phyloP scores from a whole-genome alignment of 2,113 vertebrate species.

The Accipiter virgatus region DNA sequence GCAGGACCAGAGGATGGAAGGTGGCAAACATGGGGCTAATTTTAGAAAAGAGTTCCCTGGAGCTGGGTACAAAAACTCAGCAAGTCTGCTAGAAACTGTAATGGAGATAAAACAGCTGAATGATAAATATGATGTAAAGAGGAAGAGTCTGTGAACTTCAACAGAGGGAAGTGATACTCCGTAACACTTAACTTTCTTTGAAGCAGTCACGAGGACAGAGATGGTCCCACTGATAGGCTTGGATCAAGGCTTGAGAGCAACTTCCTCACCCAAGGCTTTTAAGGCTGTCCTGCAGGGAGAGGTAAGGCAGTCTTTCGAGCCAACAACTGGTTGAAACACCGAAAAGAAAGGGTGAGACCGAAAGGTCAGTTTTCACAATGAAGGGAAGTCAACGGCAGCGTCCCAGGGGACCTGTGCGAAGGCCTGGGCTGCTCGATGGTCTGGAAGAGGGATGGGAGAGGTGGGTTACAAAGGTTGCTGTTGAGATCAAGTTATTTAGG shows the following conservation, averaged over 20 bases:
- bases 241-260: background rate
- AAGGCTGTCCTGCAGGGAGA: background rate
- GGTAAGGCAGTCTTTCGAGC: background rate
- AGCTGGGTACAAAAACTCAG: background rate
- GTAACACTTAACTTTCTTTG: background rate
- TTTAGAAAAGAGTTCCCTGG: background rate
- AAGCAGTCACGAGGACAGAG: background rate
- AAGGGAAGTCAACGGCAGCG: fast-evolving
- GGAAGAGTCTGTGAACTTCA: background rate
- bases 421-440: background rate
- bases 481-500: background rate
- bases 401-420: background rate
- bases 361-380: background rate
- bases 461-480: background rate
- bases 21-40: background rate
- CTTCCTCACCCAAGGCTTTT: background rate
- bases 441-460: background rate
- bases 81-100: background rate
- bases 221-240: background rate
- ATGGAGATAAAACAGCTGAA: background rate
- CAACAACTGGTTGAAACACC: background rate
- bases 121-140: background rate
- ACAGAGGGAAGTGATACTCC: background rate
- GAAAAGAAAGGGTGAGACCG: background rate
- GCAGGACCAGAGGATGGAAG: background rate